Evolutionary conservation across 2,888 invertebrate species (phyloP).

Genomic region (Pteria penguin): DNA sequence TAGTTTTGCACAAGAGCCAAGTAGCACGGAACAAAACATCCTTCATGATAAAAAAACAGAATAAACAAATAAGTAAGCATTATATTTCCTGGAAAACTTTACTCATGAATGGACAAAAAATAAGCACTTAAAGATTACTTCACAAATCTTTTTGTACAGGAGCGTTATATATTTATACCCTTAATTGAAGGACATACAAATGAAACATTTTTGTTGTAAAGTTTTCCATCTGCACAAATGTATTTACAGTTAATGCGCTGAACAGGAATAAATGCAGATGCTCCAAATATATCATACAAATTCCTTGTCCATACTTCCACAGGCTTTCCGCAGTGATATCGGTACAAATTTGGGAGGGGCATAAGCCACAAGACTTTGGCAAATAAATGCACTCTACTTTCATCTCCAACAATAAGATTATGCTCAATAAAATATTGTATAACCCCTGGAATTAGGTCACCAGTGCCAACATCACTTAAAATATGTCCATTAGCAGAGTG

Average conservation of each 20-base stretch:
- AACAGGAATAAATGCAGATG: constrained; percentile 32
- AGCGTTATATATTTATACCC: neutral
- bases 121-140: too few species aligned
- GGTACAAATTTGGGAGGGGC: neutral
- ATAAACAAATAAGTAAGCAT: too few species aligned
- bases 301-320: constrained; percentile 27
- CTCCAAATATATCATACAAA: constrained; percentile 12
- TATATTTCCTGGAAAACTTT: too few species aligned
- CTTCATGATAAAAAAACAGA: too few species aligned
- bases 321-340: constrained; percentile 31
- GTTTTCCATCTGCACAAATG: constrained; percentile 20
- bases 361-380: constrained; percentile 31
- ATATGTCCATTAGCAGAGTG: constrained; percentile 11
- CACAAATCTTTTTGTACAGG: too few species aligned
- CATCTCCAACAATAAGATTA: constrained; percentile 5
- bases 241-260: constrained; percentile 32
- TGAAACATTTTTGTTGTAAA: neutral
- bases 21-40: too few species aligned
- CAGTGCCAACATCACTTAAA: neutral
- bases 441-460: constrained; percentile 13
- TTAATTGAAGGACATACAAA: neutral
- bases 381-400: constrained; percentile 21
- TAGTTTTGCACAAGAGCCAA: too few species aligned
- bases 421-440: constrained; percentile 17
- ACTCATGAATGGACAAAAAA: too few species aligned